Base-by-base conservation (phyloP, 2,888 invertebrate species). In the Aleiodes testaceus region DNA sequence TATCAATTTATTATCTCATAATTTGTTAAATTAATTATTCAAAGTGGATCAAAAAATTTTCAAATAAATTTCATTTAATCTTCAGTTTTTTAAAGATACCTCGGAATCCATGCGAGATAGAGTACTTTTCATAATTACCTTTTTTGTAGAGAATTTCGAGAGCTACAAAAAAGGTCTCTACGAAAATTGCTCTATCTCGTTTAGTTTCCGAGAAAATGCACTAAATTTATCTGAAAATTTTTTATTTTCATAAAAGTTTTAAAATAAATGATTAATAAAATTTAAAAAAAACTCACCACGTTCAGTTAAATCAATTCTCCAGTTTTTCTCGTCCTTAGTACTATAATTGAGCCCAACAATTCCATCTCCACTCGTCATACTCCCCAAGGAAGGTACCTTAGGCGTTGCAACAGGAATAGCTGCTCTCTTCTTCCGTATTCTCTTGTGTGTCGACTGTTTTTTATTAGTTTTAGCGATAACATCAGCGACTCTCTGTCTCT, bases 401-500 rank as follows among this genome's bases (percentile, higher is more conserved):
- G 96, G 96, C 66, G 95, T 95, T 78, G 96, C 94, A 30, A 96
- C 96, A 1, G 96, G 94, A 82, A 96, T 93, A 14, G 92, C 92
- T n/a, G 91, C 91, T 75, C 93, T 91, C 89, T 93, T 93, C 87
- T 92, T 93, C 74, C 92, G 91, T 78, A 91, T 91, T 83, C 93
- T 90, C 84, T 94, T 94, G 83, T 93, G 93, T 16, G 92, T 90
- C 59, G 91, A 91, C 6, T 92, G 89, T 85, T 92, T 93, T 77
- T 92, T 90, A 82, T 91, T 93, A 74, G 91, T 91, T 87, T 93
- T 92, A 66, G 91, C 90, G 80, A 91, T 89, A 30, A 90, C 89
- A 79, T 92, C 92, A 0, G 83, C 81, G 77, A 90, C 90, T 73
- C 91, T 89, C 76, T 92, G 91, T 74, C 92, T 89, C 80, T 92